Evolutionary conservation across 2,888 invertebrate species (phyloP).

Genomic region (Lomographa bimaculata): DNA sequence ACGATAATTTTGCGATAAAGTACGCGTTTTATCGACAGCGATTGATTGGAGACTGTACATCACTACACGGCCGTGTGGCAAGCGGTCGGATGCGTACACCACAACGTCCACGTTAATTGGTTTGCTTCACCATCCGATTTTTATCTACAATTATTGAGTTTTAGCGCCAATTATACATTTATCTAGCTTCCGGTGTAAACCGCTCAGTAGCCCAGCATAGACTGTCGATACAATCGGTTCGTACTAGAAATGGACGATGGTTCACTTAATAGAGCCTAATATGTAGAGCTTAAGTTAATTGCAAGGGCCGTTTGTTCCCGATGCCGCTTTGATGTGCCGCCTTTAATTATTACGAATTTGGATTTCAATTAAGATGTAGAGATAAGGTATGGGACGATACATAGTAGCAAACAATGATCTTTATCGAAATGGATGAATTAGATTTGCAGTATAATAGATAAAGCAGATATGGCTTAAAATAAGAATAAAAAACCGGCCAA

Average conservation of each 20-base stretch:
- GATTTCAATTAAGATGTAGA: constrained; percentile 19
- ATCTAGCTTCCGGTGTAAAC: constrained; percentile 75
- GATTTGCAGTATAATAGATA: too few species aligned
- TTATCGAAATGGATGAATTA: too few species aligned
- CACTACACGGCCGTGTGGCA: constrained; percentile 49
- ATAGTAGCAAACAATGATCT: constrained; percentile 1
- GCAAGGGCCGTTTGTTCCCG: constrained; percentile 17
- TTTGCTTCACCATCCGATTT: constrained; percentile 71
- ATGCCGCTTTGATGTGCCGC: constrained; percentile 20
- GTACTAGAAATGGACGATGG: constrained; percentile 43
- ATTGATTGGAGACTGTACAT: too few species aligned
- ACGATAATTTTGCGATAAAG: too few species aligned
- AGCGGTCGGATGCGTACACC: constrained; percentile 60
- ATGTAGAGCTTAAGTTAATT: constrained; percentile 23
- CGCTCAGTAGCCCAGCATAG: too few species aligned
- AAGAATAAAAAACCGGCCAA: too few species aligned
- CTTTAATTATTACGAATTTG: constrained; percentile 24
- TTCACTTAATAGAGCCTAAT: constrained; percentile 35
- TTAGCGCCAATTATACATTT: constrained; percentile 81
- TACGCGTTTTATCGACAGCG: too few species aligned
- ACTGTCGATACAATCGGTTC: constrained; percentile 52
- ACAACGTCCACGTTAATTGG: constrained; percentile 74
- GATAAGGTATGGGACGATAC: constrained; percentile 13
- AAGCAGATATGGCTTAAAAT: too few species aligned
- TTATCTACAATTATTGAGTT: constrained; percentile 81